These are phyloP conservation scores for Ceyx margarethae DNA, from an alignment of 2,113 vertebrate species.

Conservation along the genomic window DNA sequence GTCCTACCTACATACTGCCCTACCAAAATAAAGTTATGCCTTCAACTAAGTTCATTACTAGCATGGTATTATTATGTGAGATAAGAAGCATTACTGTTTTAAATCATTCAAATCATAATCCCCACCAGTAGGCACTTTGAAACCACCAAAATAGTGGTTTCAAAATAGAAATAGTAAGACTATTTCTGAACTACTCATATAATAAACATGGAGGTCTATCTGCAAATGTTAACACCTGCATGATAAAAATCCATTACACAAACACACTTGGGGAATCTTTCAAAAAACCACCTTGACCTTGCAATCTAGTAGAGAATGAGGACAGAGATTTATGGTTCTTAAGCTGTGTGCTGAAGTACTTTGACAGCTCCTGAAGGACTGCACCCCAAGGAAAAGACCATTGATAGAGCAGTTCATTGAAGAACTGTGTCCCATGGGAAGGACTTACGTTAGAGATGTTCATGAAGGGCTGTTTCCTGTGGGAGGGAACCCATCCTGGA, in stretches of 20 bases:
- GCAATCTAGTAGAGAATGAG: not conserved
- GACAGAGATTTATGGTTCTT: not conserved
- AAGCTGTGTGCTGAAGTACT: not conserved
- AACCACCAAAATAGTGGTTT: not conserved
- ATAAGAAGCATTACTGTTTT: not conserved
- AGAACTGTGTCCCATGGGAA: not conserved
- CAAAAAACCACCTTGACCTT: not conserved
- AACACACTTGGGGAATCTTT: not conserved
- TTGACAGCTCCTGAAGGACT: not conserved
- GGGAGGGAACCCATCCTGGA: fast-evolving
- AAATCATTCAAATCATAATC: not conserved
- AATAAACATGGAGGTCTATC: not conserved
- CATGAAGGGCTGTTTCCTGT: not conserved
- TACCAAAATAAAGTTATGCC: not conserved
- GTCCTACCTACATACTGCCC: no score
- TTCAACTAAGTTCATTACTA: not conserved
- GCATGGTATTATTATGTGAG: not conserved
- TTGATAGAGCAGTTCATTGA: not conserved
- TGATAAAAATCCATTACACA: not conserved
- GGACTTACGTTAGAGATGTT: not conserved
- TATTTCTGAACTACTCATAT: not conserved
- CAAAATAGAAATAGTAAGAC: not conserved
- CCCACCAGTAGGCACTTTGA: not conserved
- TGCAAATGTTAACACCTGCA: not conserved
- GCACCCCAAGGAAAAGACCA: fast-evolving